Base-by-base conservation (phyloP, 2,888 invertebrate species). In the Trissolcus japonicus region DNA sequence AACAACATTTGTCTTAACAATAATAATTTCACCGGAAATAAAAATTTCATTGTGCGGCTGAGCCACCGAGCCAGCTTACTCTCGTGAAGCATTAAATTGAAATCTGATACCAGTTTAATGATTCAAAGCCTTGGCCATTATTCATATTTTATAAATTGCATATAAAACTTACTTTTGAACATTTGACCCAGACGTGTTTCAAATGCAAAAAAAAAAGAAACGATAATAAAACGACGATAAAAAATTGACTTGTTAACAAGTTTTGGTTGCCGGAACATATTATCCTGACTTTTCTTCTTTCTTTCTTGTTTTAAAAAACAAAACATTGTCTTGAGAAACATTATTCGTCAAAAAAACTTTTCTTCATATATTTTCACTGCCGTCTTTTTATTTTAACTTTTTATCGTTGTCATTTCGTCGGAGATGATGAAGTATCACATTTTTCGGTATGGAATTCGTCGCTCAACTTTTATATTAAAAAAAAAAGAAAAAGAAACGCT, bases 21-120 rank as follows among this genome's bases (percentile, higher is more conserved):
- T 29, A 60, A 60, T 50, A 35, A 66, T 41, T 19, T 29, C 19
- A n/a, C 40, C 16, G 7, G 41, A 50, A 60, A 68, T 68, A 60
- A 60, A 68, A 67, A 7, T 60, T 68, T 43, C 46, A 68, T 14
- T 9, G 16, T 48, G n/a, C 17, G 53, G 40, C 41, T 25, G 50
- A 17, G 7, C 16, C 40, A 6, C 9, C 43, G 51, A 59, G 35
- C 43, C 54, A 21, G 35, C 68, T 54, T 68, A 60, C 51, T 60
- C 60, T 54, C 68, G 35, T 35, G 60, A 54, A 54, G 54, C 54
- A 60, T 60, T 60, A 69, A 69, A 61, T 69, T 69, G 61, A 61
- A 69, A 50, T 25, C 61, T 61, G 59, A 61, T 69, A 69, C 61
- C 55, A 61, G 25, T 61, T 69, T 61, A 68, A 67, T 67, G 59